Conservation (phyloP, 2,797 vertebrate species). For the Artibeus jamaicensis region DNA sequence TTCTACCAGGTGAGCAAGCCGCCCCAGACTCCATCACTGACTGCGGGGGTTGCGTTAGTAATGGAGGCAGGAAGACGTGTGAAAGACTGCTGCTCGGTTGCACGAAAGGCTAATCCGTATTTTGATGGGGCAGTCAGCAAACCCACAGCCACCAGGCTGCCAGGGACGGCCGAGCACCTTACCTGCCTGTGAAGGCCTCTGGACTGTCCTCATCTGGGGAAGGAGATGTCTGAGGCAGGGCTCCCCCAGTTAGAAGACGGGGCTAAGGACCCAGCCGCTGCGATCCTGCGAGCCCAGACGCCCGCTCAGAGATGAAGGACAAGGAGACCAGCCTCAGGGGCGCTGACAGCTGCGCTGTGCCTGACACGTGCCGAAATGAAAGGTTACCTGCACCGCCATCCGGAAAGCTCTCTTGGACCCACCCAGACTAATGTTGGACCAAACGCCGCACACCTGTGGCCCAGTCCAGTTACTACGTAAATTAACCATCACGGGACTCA, state of each 20-base stretch:
- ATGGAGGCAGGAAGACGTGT: not conserved
- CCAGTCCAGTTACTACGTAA: not conserved
- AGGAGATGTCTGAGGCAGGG: not conserved
- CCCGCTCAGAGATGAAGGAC: not conserved
- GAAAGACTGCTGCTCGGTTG: slow-evolving; percentile 40
- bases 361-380: not conserved
- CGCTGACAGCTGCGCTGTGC: not conserved
- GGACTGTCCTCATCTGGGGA: not conserved
- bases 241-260: not conserved
- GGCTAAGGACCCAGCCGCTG: not conserved
- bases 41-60: slow-evolving; percentile 22
- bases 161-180: not conserved
- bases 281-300: not conserved
- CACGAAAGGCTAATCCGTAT: slow-evolving; percentile 50
- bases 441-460: not conserved
- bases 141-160: not conserved
- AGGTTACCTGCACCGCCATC: not conserved
- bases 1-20: slow-evolving; percentile 39
- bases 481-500: not conserved
- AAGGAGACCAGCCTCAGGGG: not conserved
- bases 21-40: not conserved
- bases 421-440: not conserved
- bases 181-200: not conserved
- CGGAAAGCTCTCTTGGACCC: not conserved
- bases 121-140: slow-evolving; percentile 10